These are phyloP conservation scores for Telmatherina bonti DNA, from an alignment of 2,797 vertebrate species.

Conservation along the genomic window DNA sequence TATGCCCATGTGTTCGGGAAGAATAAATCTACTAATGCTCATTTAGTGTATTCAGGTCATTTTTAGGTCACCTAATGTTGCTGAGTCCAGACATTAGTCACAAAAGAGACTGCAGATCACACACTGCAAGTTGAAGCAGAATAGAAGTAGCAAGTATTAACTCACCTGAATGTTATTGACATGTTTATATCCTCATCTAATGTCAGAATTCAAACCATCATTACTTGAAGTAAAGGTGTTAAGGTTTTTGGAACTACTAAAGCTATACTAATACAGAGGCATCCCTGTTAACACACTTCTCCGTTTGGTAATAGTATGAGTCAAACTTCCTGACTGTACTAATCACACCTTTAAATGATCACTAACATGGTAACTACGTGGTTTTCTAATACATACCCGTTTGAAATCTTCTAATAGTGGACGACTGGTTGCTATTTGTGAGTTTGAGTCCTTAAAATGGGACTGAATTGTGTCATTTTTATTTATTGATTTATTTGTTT, in stretches of 20 bases:
- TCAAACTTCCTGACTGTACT: background rate
- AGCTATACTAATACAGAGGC: background rate
- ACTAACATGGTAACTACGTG: background rate
- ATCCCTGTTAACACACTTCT: constrained; percentile 1
- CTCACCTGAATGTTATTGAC: background rate
- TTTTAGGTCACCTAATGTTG: background rate
- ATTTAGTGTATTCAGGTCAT: background rate
- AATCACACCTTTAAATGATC: background rate
- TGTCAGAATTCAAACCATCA: background rate
- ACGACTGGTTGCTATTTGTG: background rate
- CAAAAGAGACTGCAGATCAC: background rate
- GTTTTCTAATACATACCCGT: background rate
- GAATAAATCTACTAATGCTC: background rate
- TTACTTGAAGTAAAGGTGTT: constrained; percentile 1
- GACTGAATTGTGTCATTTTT: background rate
- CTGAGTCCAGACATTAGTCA: background rate
- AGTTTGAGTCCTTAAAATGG: background rate
- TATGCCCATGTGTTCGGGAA: background rate
- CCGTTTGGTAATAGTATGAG: background rate
- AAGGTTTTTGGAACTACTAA: background rate
- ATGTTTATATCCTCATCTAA: background rate
- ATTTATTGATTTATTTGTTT: background rate
- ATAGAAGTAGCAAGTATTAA: background rate
- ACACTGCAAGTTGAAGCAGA: background rate
- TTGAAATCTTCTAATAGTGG: background rate